Conservation (phyloP, 1,140 invertebrate genomes). For the Drosophila equinoxialis region DNA sequence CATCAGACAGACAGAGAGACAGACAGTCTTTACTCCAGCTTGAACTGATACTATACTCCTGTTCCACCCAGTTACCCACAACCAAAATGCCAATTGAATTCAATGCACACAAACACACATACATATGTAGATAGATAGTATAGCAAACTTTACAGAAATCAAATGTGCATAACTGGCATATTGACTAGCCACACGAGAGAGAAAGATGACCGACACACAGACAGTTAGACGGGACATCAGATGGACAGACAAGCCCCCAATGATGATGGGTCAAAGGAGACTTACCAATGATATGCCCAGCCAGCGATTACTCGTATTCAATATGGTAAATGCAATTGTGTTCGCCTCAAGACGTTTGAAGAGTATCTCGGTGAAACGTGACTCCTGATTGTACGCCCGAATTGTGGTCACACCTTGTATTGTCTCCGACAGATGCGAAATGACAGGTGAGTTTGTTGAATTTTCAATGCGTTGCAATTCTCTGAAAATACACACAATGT, state of each 20-base stretch:
- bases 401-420: conserved; percentile 88
- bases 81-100: conserved; percentile 51
- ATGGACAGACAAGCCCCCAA: conserved; percentile 29
- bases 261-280: conserved; percentile 37
- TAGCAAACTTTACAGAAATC: conserved; percentile 32
- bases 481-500: conserved; percentile 77
- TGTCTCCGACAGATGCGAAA: conserved; percentile 89
- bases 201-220: conserved; percentile 13
- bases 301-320: conserved; percentile 92
- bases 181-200: conserved; percentile 29
- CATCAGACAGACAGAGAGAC: background rate
- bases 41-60: background rate
- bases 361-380: conserved; percentile 87
- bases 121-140: background rate
- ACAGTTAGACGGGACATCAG: background rate
- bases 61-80: background rate
- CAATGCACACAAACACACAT: conserved; percentile 22
- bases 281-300: conserved; percentile 90
- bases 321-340: conserved; percentile 89
- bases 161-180: conserved; percentile 53
- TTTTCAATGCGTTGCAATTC: conserved; percentile 88
- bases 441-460: conserved; percentile 89
- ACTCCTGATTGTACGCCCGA: conserved; percentile 88
- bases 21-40: background rate
- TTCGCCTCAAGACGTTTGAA: conserved; percentile 88